phyloP scores from a whole-genome alignment of 2,797 vertebrate species.

The Tympanoctomys barrerae region DNA sequence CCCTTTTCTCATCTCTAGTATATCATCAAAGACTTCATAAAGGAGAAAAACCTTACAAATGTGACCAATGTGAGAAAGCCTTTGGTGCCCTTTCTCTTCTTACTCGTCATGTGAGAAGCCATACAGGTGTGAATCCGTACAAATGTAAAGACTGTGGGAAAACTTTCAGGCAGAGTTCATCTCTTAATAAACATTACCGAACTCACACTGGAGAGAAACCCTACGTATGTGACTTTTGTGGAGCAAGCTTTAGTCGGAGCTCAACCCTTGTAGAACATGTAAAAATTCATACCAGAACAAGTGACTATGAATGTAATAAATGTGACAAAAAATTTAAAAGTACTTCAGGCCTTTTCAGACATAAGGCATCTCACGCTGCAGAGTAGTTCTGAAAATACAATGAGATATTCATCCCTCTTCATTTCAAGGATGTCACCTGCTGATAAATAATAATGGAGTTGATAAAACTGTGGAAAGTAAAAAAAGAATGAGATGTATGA shows the following conservation, averaged over 20 bases:
- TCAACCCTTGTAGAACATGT: slow-evolving; percentile 84
- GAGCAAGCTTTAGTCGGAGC: slow-evolving; percentile 83
- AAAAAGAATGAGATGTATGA: neutral
- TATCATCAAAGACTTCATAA: slow-evolving; percentile 83
- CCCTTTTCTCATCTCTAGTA: slow-evolving; percentile 80
- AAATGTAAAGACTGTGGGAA: slow-evolving; percentile 83
- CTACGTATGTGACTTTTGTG: slow-evolving; percentile 84
- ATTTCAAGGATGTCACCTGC: neutral
- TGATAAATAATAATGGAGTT: neutral
- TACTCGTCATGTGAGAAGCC: slow-evolving; percentile 77
- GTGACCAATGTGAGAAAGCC: slow-evolving; percentile 80
- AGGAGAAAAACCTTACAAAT: slow-evolving; percentile 84
- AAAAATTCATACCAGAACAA: slow-evolving; percentile 83
- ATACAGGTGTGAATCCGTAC: slow-evolving; percentile 80
- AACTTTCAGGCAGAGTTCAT: slow-evolving; percentile 79
- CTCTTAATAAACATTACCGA: slow-evolving; percentile 79
- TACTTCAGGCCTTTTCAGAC: slow-evolving; percentile 65
- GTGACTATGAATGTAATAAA: slow-evolving; percentile 79
- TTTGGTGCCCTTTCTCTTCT: slow-evolving; percentile 81
- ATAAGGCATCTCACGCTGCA: slow-evolving; percentile 61
- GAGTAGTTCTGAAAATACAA: slow-evolving; percentile 45
- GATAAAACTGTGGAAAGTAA: slow-evolving; percentile 2
- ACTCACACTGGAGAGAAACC: slow-evolving; percentile 85
- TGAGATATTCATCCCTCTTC: neutral
- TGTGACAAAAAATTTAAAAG: slow-evolving; percentile 83